Base-by-base conservation (phyloP, 2,888 invertebrate species). In the Protonemura montana region DNA sequence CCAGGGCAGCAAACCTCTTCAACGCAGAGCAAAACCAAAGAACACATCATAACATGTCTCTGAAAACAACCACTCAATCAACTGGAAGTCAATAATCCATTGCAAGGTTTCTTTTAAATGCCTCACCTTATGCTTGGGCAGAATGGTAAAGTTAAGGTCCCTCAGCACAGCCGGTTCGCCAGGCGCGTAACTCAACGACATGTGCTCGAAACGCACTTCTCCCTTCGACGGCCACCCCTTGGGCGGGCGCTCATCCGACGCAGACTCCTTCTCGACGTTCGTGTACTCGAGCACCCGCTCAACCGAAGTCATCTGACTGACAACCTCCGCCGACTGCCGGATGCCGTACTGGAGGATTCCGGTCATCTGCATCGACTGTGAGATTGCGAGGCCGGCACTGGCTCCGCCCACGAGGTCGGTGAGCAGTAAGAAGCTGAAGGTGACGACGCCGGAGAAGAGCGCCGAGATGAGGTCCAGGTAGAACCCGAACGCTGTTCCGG, bases 331-430 rank as follows among this genome's bases (percentile, higher is more conserved):
- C 35, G 95, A 94, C 90, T 96, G 96, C 87, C 96, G 93, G 87
- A 97, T 94, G 13, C 96, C 96, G 91, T 95, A 95, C 90, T 97
- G 96, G 86, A 97, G 93, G 95, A 96, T 95, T 88, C 95, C 96
- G 86, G 96, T 96, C 87, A 97, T 90, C 88, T 95, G 94, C 86
- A 95, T 91, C 87, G 95, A 94, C 89, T 96, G 95, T 29, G 95
- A 95, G 88, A 96, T 93, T 0, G 95, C 95, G 85, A 96, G 91
- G 2, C 96, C 96, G 0, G 96, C 95, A 89, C 95, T 93, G 0
- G 95, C 95, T 0, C 95, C 94, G 87, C 29, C 81, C 0, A 21
- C 59, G 16, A 10, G 86, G 59, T 35, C 80, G 16, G 16, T 81
- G 25, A 85, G 13, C 10, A 87, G 10, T 35, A 95, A 92, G 89